These are phyloP conservation scores for Trissonchulus latispiculum DNA, from an alignment of 2,888 invertebrate genomes.

Conservation along the genomic window DNA sequence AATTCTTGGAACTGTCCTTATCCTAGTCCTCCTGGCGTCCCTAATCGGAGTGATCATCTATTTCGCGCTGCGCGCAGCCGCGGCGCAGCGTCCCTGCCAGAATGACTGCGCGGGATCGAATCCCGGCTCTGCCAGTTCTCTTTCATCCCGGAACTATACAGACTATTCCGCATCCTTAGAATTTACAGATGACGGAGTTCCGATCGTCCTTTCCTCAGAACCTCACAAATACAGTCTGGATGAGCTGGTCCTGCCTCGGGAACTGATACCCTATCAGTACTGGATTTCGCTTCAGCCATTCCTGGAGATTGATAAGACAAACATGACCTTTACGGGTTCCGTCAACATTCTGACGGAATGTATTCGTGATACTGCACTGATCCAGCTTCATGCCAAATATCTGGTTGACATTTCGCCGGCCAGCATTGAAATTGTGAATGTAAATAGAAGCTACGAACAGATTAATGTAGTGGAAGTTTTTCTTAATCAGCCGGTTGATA, in stretches of 20 bases:
- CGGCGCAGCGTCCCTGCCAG: too few species aligned
- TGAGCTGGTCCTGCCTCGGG: not conserved
- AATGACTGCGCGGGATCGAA: too few species aligned
- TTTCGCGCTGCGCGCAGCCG: too few species aligned
- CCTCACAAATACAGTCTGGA: not conserved
- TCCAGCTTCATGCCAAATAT: slow-evolving; percentile 1
- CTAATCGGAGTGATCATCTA: too few species aligned
- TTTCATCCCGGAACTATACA: too few species aligned
- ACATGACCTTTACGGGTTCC: not conserved
- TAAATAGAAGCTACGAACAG: not conserved
- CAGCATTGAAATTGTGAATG: not conserved
- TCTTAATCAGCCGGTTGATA: not conserved
- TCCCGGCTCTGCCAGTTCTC: too few species aligned
- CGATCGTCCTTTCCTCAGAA: not conserved
- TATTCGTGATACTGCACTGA: not conserved
- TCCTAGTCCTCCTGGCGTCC: too few species aligned
- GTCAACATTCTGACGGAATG: not conserved
- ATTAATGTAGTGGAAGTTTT: not conserved
- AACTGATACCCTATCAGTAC: not conserved
- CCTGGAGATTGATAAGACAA: not conserved
- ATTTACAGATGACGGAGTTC: not conserved
- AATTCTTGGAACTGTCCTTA: too few species aligned
- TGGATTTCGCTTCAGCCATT: slow-evolving; percentile 4
- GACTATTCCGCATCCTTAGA: not conserved
- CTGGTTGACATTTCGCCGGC: not conserved